phyloP scores from a whole-genome alignment of 2,888 invertebrate genomes.

The Exephanes ischioxanthus region DNA sequence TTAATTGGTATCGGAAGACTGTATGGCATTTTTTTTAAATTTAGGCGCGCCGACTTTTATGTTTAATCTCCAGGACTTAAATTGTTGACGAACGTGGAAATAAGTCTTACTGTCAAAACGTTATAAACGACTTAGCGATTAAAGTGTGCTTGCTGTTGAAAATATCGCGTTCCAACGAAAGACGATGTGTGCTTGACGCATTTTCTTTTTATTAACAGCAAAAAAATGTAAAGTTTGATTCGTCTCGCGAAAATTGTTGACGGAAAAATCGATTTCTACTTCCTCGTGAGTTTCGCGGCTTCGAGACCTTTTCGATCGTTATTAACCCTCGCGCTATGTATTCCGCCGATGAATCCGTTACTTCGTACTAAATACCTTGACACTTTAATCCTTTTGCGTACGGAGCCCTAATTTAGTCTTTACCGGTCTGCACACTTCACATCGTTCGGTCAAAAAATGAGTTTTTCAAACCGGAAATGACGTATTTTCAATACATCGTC shows the following conservation, averaged over 20 bases:
- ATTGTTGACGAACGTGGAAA: background rate
- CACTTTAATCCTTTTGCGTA: background rate
- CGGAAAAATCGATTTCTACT: slow-evolving; percentile 10
- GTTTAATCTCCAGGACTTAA: slow-evolving; percentile 14
- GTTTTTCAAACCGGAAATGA: too few relatives aligned
- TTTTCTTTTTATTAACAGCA: background rate
- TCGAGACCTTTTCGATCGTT: slow-evolving; percentile 1
- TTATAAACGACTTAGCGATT: slow-evolving; percentile 25
- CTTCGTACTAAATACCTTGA: background rate
- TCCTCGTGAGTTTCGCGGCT: background rate
- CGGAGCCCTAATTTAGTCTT: background rate
- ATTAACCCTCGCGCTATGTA: background rate
- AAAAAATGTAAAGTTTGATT: slow-evolving; percentile 4
- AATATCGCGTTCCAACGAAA: slow-evolving; percentile 66
- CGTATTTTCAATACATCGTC: too few relatives aligned
- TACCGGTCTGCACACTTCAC: too few relatives aligned
- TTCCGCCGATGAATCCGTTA: too few relatives aligned
- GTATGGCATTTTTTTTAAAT: background rate
- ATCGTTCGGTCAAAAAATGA: too few relatives aligned
- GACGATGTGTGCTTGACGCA: slow-evolving; percentile 29
- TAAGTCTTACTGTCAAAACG: slow-evolving; percentile 36
- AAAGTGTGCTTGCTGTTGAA: slow-evolving; percentile 30
- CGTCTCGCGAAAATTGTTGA: background rate
- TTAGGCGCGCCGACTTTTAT: background rate
- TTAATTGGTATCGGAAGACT: slow-evolving; percentile 3